These are phyloP conservation scores for Callocephalon fimbriatum DNA, from an alignment of 2,113 vertebrate genomes.

Conservation along the genomic window DNA sequence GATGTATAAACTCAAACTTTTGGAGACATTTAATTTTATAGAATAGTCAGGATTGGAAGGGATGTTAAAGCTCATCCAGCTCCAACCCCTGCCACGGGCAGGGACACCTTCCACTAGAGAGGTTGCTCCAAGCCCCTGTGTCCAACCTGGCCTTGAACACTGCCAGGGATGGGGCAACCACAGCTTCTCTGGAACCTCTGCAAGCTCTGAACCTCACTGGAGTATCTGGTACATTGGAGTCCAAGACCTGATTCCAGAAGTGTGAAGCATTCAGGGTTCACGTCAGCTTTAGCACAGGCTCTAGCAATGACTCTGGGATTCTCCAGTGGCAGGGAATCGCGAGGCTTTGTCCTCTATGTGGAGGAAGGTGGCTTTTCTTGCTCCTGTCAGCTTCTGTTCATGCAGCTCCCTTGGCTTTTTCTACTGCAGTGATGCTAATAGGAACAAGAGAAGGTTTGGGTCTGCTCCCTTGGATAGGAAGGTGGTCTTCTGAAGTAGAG, in stretches of 20 bases:
- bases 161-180: not conserved
- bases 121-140: not conserved
- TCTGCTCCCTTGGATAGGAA: not conserved
- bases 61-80: not conserved
- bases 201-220: not conserved
- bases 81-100: not conserved
- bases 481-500: not conserved
- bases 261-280: not conserved
- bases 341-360: not conserved
- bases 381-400: not conserved
- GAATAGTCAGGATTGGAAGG: not conserved
- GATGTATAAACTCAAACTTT: not conserved
- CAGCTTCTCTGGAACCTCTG: not conserved
- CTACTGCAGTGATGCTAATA: rapidly evolving
- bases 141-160: not conserved
- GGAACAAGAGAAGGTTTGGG: not conserved
- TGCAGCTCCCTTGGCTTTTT: not conserved
- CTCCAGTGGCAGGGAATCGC: rapidly evolving
- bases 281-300: not conserved
- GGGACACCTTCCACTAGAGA: not conserved
- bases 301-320: not conserved
- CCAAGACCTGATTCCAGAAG: not conserved
- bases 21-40: not conserved
- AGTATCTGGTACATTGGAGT: not conserved
- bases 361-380: not conserved